These are phyloP conservation scores for Macrotus californicus DNA, from an alignment of 2,113 vertebrate genomes.

Conservation along the genomic window DNA sequence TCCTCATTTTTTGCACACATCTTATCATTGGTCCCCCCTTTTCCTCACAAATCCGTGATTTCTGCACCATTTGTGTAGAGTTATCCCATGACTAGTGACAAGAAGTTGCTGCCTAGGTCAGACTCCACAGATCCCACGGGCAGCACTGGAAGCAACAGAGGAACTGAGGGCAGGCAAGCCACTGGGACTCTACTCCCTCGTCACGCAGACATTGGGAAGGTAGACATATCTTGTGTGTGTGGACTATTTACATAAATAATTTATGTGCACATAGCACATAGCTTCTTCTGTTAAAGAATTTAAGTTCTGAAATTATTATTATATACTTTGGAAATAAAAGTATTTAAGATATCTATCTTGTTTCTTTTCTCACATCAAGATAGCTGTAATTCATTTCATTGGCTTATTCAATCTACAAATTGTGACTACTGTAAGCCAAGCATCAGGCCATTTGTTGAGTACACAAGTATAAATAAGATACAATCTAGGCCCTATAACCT, in stretches of 20 bases:
- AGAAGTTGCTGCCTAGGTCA: not conserved
- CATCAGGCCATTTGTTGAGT: not conserved
- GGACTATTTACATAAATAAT: not conserved
- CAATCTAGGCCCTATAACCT: not conserved
- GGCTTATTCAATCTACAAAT: not conserved
- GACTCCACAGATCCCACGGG: not conserved
- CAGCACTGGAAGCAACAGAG: not conserved
- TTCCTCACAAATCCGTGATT: not conserved
- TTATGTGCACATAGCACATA: not conserved
- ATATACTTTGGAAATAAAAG: not conserved
- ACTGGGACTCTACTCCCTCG: not conserved
- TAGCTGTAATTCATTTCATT: not conserved
- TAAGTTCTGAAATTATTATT: not conserved
- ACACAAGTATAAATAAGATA: not conserved
- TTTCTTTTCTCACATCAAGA: constrained; percentile 6
- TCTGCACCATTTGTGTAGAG: not conserved
- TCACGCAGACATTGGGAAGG: not conserved
- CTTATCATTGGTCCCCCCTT: not conserved
- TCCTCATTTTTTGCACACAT: not conserved
- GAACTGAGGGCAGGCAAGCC: not conserved
- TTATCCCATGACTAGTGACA: not conserved
- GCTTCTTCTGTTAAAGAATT: not conserved
- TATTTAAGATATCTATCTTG: not conserved
- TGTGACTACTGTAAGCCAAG: not conserved
- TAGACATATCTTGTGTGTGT: not conserved